Percentiles rank a stretch among this genome's conserved stretches.
These are phyloP conservation scores for Menidia beryllina DNA, from an alignment of 2,113 vertebrate genomes.

Conservation along the genomic window DNA sequence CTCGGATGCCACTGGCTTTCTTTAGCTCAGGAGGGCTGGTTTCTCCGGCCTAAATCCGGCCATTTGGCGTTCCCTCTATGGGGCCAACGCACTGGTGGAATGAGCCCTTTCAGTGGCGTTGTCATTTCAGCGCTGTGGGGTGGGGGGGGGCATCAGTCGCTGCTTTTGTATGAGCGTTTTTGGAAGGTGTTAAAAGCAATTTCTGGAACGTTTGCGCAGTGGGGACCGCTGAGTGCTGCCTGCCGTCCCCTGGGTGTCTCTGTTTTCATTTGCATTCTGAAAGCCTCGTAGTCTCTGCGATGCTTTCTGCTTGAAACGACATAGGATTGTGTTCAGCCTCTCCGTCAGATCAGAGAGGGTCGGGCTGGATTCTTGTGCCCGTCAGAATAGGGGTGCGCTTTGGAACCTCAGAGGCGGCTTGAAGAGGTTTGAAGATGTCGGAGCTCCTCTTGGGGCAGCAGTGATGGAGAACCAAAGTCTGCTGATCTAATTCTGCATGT, in stretches of 20 bases:
- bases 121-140: conserved; percentile 34
- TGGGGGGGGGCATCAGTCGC: conserved; percentile 31
- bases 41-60: neutral
- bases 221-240: conserved; percentile 24
- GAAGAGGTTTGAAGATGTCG: conserved; percentile 2
- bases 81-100: conserved; percentile 7
- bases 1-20: conserved; percentile 22
- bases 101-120: too few species aligned
- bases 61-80: conserved; percentile 12
- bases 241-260: conserved; percentile 33
- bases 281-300: conserved; percentile 18
- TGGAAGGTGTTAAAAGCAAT: conserved; percentile 54
- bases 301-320: conserved; percentile 41
- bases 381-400: neutral
- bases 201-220: conserved; percentile 34
- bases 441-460: too few species aligned
- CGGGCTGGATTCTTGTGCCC: neutral
- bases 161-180: conserved; percentile 26
- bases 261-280: conserved; percentile 31
- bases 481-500: too few species aligned
- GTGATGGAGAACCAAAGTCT: too few species aligned
- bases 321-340: conserved; percentile 35
- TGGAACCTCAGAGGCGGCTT: neutral
- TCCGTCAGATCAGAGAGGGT: conserved; percentile 5
- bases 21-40: conserved; percentile 14